Percentiles rank a stretch among this genome's conserved stretches.
Conservation (phyloP, 2,113 vertebrate species). For the Microcebus murinus region DNA sequence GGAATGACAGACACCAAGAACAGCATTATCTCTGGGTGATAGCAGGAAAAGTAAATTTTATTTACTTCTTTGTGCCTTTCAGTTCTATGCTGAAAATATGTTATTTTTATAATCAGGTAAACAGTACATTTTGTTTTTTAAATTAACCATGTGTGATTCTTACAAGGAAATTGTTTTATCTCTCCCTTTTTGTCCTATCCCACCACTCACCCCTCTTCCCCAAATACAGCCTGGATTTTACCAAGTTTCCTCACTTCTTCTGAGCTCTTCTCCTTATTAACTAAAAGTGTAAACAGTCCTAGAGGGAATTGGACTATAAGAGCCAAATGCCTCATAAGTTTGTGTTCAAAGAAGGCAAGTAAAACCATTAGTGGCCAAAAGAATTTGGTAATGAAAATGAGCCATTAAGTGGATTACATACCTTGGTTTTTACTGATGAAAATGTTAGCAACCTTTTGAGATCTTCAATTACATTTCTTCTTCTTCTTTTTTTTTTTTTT, state of each 20-base stretch:
- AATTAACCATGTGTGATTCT: background rate
- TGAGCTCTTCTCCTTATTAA: constrained; percentile 32
- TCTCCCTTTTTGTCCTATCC: background rate
- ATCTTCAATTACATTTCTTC: constrained; percentile 3
- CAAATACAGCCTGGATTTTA: background rate
- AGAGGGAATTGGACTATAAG: constrained; percentile 8
- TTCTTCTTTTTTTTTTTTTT: no score
- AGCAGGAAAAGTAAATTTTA: constrained; percentile 16
- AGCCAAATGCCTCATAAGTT: constrained; percentile 37
- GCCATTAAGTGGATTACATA: background rate
- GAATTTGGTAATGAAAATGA: constrained; percentile 47
- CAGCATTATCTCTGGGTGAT: background rate
- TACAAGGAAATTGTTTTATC: constrained; percentile 2
- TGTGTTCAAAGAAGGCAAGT: constrained; percentile 5
- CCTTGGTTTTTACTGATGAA: constrained; percentile 26
- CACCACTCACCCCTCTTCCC: background rate
- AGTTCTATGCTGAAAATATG: background rate
- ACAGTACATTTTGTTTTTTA: background rate
- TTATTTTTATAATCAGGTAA: background rate
- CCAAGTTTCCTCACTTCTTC: background rate
- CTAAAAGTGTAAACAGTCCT: constrained; percentile 1
- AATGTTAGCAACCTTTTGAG: background rate
- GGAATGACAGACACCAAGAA: background rate
- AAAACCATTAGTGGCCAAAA: background rate
- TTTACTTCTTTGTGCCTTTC: constrained; percentile 18